Evolutionary conservation across 92 coral and sea anemone genomes (phyloP), one percentile per base, ranked within the genome.

Genomic region (Parazoanthus darwini): DNA sequence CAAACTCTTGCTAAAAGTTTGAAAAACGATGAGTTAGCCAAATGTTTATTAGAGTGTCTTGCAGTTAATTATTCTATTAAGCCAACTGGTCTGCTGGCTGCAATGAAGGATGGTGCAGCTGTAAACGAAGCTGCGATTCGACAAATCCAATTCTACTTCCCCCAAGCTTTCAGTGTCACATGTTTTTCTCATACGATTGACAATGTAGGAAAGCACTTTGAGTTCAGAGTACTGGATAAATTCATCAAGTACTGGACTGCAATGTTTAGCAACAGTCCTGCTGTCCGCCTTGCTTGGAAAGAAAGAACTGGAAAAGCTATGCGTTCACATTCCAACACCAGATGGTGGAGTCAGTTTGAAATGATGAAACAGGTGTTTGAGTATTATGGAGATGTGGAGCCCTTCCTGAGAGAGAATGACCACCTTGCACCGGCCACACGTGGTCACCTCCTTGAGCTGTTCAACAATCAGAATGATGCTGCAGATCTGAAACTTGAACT

Each of bases 31-130:
- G 86, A 88, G 77, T 54, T 88, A 66, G 86, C 90, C 26, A 74
- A 88, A 70, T 65, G 90, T 80, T 88, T 88, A 77, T 58, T 88
- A 48, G 56, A 88, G 80, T 79, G 86, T 67, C 72, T 88, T 35
- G 90, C 80, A 22, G 89, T 87, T 78, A 80, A 87, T 25, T 87
- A 58, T 72, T 78, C 85, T 26, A 78, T 87, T 65, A 80, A 50
- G 36, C 89, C 85, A 18, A 42, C 72, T 38, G 63, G 72, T 6
- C n/a, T 87, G 25, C 75, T 87, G 75, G 72, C 85, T 87, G 89
- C 89, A 38, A 87, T 72, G 89, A 87, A 87, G 76, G 89, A 87
- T 65, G 82, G 89, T 73, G 89, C 89, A 66, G 65, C 82, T 51
- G 82, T 79, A 48, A 79, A 79, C 43, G 82, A 79, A 79, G 82